Evolutionary conservation across 2,113 vertebrate species (phyloP), one percentile per base, ranked within the genome.

Genomic region (Ptyas mucosa): DNA sequence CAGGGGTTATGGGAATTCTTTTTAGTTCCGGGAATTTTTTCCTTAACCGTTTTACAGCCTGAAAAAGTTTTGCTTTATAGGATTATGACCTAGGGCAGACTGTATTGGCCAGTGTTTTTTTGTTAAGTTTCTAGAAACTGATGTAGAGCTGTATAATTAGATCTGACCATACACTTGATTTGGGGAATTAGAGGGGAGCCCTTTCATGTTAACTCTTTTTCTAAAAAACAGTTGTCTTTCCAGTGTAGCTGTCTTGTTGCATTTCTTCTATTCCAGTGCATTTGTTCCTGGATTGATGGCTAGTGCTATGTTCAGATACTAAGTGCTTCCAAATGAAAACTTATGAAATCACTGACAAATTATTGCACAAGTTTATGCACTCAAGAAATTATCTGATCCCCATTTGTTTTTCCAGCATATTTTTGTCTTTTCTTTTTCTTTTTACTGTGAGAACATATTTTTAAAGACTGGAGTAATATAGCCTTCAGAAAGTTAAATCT

Each of bases 161-260:
- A 97, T 97, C 93, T 96, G 95, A 97, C 95, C 96, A 94, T 97
- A 97, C 96, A 94, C 96, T 97, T 97, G 96, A 96, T 97, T 97
- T 97, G 96, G 97, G 96, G 97, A 90, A 96, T 93, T 96, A 97
- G 97, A 98, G 97, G 97, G 97, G 97, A 98, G 97, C 97, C 96
- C 96, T 95, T 94, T 55, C 96, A 95, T 97, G 97, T 98, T 97
- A 97, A 97, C 97, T 97, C 97, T 97, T 96, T 97, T 98, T 98
- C 96, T 97, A 98, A 98, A 97, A 98, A 98, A 97, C 97, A 98
- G 98, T 98, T 98, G 97, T 98, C 98, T 98, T 98, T 98, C 96
- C 95, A 96, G 96, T 95, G 98, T 98, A 98, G 97, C 97, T 98
- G 98, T 98, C 97, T 97, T 96, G 96, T 98, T 97, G 97, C 97